A percentile compares a stretch with the other conserved stretches of the same genome.
Conservation (phyloP, 2,888 invertebrate species). For the Xanthia icteritia region DNA sequence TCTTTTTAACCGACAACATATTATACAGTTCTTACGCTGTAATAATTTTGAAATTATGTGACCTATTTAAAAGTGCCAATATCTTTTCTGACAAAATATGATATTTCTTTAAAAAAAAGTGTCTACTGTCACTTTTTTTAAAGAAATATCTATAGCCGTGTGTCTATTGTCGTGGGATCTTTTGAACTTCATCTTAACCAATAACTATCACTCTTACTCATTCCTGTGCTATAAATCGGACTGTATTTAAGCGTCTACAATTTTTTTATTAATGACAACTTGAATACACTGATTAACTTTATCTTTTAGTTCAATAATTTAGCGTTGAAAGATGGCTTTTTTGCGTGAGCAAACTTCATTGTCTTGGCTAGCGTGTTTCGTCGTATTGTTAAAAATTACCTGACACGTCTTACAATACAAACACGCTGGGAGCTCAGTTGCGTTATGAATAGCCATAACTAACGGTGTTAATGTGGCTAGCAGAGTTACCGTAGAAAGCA, state of each 20-base stretch:
- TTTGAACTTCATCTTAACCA: constrained; percentile 17
- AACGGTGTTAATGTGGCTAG: constrained; percentile 9
- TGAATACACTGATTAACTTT: background rate
- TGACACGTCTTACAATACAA: constrained; percentile 60
- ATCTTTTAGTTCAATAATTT: constrained; percentile 25
- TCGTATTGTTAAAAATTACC: constrained; percentile 66
- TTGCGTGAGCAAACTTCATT: constrained; percentile 53
- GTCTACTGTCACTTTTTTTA: background rate
- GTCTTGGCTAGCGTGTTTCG: constrained; percentile 46
- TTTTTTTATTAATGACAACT: background rate
- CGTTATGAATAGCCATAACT: constrained; percentile 42
- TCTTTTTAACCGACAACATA: constrained; percentile 29
- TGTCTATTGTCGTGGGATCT: background rate
- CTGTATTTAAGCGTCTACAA: background rate
- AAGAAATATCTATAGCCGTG: background rate
- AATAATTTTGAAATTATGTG: constrained; percentile 10
- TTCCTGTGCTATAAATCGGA: background rate
- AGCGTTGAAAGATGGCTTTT: constrained; percentile 21
- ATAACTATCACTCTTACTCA: constrained; percentile 36
- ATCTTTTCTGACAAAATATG: too few species aligned
- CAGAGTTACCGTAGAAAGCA: constrained; percentile 15
- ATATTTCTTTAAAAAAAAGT: too few species aligned
- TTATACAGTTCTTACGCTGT: background rate
- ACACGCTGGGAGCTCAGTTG: constrained; percentile 42
- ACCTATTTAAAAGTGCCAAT: constrained; percentile 15